phyloP scores from a whole-genome alignment of 2,888 invertebrate genomes.

The Polymixis lichenea region DNA sequence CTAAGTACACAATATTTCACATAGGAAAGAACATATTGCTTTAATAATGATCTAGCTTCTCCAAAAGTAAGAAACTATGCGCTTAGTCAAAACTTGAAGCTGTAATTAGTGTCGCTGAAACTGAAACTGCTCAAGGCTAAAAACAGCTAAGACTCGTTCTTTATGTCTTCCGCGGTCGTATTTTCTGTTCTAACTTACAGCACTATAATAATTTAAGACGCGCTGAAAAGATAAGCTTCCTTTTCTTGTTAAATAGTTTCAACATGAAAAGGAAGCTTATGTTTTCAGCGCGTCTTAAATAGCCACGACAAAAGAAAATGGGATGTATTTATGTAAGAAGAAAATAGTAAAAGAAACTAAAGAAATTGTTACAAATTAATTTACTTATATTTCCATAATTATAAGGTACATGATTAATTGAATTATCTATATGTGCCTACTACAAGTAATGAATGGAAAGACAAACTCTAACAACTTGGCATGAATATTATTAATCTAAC shows the following conservation, averaged over 20 bases:
- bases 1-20: not conserved
- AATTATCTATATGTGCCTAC: not conserved
- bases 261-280: too few species aligned
- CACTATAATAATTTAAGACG: slow-evolving; percentile 40
- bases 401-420: not conserved
- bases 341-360: not conserved
- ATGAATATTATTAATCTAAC: too few species aligned
- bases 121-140: slow-evolving; percentile 25
- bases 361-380: not conserved
- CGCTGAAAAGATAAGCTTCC: slow-evolving; percentile 39
- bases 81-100: slow-evolving; percentile 20
- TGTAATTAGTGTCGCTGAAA: slow-evolving; percentile 47
- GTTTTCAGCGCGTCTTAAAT: too few species aligned
- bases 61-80: slow-evolving; percentile 22
- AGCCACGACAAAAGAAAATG: slow-evolving; percentile 30
- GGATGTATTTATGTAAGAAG: slow-evolving; percentile 4
- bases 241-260: slow-evolving; percentile 48
- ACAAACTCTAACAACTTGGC: not conserved
- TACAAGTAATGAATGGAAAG: not conserved
- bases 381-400: not conserved
- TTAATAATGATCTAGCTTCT: slow-evolving; percentile 8
- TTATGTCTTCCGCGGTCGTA: slow-evolving; percentile 34
- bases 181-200: slow-evolving; percentile 37
- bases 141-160: slow-evolving; percentile 28
- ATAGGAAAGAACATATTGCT: not conserved